These are phyloP conservation scores for Heliconius aoede DNA, from an alignment of 2,888 invertebrate species.

Conservation along the genomic window DNA sequence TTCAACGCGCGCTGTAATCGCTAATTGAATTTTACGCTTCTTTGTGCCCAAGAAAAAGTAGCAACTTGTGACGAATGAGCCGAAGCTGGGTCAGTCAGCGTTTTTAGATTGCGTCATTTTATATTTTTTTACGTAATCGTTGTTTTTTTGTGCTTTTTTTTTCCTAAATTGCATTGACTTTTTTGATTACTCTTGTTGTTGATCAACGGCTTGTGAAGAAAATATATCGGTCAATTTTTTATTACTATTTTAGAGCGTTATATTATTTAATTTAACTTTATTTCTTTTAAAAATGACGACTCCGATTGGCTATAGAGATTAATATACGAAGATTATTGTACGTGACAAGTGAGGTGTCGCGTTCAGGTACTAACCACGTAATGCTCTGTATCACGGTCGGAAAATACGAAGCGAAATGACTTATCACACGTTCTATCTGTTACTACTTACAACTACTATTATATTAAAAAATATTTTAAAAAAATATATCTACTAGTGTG, in stretches of 20 bases:
- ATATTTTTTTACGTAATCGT: slow-evolving; percentile 7
- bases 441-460: too few species aligned
- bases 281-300: neutral
- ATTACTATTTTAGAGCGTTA: neutral
- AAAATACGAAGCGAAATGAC: neutral
- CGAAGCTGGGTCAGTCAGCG: slow-evolving; percentile 56
- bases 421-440: neutral
- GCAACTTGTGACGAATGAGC: slow-evolving; percentile 65
- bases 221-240: slow-evolving; percentile 9
- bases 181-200: slow-evolving; percentile 32
- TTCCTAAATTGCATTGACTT: slow-evolving; percentile 42
- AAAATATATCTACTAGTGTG: too few species aligned
- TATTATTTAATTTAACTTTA: neutral
- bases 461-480: too few species aligned
- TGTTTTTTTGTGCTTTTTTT: slow-evolving; percentile 28
- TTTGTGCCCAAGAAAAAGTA: slow-evolving; percentile 66
- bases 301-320: neutral
- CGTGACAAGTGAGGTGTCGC: neutral
- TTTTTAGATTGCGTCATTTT: slow-evolving; percentile 51
- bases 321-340: neutral
- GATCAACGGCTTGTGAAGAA: slow-evolving; percentile 1
- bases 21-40: slow-evolving; percentile 77
- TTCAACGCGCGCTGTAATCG: slow-evolving; percentile 66
- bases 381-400: neutral
- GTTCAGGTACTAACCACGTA: neutral